phyloP scores from a whole-genome alignment of 2,113 vertebrate species.

The Calyptomena viridis region DNA sequence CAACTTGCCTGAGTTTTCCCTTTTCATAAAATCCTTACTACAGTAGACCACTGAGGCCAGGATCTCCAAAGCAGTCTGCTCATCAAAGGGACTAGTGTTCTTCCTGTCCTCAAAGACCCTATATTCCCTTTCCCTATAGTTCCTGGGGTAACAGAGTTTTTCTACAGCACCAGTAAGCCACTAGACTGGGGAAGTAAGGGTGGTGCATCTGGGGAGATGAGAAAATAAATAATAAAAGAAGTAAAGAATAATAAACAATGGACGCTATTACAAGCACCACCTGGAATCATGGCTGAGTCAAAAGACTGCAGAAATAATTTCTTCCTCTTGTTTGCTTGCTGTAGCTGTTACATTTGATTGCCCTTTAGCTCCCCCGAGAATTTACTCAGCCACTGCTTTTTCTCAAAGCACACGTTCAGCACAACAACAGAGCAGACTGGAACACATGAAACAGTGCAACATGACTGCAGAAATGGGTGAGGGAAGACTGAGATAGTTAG shows the following conservation, averaged over 20 bases:
- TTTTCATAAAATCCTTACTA: neutral
- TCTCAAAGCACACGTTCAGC: rapidly evolving
- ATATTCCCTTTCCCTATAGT: neutral
- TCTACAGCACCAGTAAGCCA: neutral
- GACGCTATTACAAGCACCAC: neutral
- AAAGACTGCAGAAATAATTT: neutral
- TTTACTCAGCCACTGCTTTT: neutral
- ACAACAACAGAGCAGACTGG: neutral
- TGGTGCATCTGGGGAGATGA: neutral
- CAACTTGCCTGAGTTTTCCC: neutral
- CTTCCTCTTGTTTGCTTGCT: neutral
- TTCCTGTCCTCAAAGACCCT: neutral
- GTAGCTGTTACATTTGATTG: neutral
- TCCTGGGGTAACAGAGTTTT: neutral
- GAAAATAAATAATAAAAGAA: neutral
- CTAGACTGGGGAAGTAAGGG: rapidly evolving
- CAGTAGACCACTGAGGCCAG: rapidly evolving
- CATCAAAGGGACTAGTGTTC: neutral
- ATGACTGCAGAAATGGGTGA: neutral
- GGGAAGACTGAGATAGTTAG: neutral
- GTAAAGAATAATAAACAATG: neutral
- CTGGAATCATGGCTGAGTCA: neutral
- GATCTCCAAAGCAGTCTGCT: neutral
- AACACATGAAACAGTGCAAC: neutral
- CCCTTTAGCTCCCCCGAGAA: neutral